phyloP scores from a whole-genome alignment of 92 coral and sea anemone species.

The Diadumene lineata region DNA sequence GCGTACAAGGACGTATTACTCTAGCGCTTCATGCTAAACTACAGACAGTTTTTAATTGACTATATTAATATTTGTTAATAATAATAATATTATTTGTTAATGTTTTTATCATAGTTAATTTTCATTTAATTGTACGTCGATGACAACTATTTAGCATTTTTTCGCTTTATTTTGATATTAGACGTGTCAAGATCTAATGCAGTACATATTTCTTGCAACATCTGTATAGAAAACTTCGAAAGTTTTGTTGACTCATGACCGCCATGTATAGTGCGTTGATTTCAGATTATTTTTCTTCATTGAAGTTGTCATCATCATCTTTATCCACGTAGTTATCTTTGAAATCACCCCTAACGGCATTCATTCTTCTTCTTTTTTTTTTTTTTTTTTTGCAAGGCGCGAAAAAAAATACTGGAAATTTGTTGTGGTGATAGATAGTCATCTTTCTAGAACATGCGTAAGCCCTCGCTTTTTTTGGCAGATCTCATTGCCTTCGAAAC shows the following conservation, averaged over 20 bases:
- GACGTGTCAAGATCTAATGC: slow-evolving; percentile 37
- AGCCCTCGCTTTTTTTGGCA: neutral
- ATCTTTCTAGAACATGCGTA: neutral
- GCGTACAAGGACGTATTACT: too few relatives aligned
- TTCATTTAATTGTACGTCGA: too few relatives aligned
- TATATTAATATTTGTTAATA: too few relatives aligned
- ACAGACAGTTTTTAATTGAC: too few relatives aligned
- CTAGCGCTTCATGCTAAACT: too few relatives aligned
- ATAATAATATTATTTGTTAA: too few relatives aligned
- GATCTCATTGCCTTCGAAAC: slow-evolving; percentile 36
- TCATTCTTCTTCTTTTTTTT: neutral
- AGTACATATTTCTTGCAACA: slow-evolving; percentile 39
- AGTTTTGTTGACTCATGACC: neutral
- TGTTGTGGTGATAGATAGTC: slow-evolving; percentile 8
- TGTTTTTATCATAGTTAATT: too few relatives aligned
- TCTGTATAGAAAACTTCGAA: slow-evolving; percentile 32
- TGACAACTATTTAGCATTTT: too few relatives aligned
- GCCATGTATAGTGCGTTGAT: neutral
- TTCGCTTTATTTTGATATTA: slow-evolving; percentile 15
- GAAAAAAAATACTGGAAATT: slow-evolving; percentile 14
- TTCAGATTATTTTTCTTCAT: neutral
- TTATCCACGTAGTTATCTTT: neutral
- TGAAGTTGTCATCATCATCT: neutral
- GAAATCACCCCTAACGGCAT: neutral
- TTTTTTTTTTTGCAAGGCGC: slow-evolving; percentile 1